phyloP scores from a whole-genome alignment of 1,140 invertebrate species.

The Caenorhabditis brenneri region DNA sequence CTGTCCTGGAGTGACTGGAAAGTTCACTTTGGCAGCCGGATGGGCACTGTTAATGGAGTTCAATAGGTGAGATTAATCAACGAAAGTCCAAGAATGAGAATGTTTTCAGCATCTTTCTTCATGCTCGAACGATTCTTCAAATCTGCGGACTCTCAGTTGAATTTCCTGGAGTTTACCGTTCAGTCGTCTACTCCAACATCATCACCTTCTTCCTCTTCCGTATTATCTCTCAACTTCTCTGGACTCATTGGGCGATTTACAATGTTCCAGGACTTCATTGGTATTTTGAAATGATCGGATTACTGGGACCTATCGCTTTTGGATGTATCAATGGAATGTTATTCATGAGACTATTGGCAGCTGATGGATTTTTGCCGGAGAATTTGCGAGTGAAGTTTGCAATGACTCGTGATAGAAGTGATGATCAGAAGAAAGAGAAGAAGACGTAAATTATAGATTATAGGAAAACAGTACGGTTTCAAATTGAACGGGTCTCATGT shows the following conservation, averaged over 20 bases:
- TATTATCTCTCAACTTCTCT: conserved; percentile 9
- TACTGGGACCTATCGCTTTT: conserved; percentile 58
- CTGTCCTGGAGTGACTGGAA: conserved; percentile 42
- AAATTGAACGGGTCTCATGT: neutral
- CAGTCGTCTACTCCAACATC: conserved; percentile 57
- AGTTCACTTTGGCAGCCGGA: conserved; percentile 60
- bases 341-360: conserved; percentile 59
- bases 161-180: conserved; percentile 39
- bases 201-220: conserved; percentile 62
- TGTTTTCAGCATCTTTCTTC: conserved; percentile 64
- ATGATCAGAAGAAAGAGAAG: conserved; percentile 35
- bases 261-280: conserved; percentile 24
- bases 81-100: conserved; percentile 17
- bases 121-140: conserved; percentile 60
- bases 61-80: conserved; percentile 57
- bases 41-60: conserved; percentile 65
- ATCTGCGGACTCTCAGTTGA: conserved; percentile 49
- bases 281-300: conserved; percentile 49
- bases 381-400: neutral
- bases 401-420: neutral
- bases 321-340: conserved; percentile 59
- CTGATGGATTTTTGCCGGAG: conserved; percentile 62
- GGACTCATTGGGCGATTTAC: conserved; percentile 20
- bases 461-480: too few species aligned
- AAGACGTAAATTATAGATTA: neutral